These are phyloP conservation scores for Chaetops frenatus DNA, from an alignment of 2,113 vertebrate genomes.

Conservation along the genomic window DNA sequence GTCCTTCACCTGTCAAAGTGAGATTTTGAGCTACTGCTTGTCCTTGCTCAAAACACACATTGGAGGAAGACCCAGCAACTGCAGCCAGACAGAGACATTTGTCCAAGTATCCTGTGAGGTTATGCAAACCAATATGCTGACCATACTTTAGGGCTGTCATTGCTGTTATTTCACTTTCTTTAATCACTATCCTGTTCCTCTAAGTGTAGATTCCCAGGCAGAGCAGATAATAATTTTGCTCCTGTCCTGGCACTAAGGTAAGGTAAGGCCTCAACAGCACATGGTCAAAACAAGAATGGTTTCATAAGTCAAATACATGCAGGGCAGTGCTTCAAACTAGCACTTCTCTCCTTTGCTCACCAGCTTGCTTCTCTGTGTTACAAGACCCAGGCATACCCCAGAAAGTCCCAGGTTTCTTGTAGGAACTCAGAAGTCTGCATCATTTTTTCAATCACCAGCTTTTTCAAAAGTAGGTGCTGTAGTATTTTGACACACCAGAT, in stretches of 20 bases:
- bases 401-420: not conserved
- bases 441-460: not conserved
- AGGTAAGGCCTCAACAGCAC: not conserved
- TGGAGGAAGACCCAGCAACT: not conserved
- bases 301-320: not conserved
- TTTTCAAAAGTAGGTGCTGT: not conserved
- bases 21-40: not conserved
- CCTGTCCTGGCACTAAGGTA: not conserved
- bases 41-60: not conserved
- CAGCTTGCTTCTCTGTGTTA: not conserved
- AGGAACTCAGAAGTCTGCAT: not conserved
- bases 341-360: not conserved
- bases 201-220: not conserved
- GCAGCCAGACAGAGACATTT: not conserved
- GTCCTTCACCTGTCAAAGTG: not conserved
- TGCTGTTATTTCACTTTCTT: not conserved
- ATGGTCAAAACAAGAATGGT: not conserved
- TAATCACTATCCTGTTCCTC: not conserved
- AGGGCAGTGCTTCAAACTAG: not conserved
- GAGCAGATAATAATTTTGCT: not conserved
- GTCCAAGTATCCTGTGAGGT: not conserved
- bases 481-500: not conserved
- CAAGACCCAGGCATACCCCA: rapidly evolving
- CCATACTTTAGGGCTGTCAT: not conserved
- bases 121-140: not conserved